phyloP scores from a whole-genome alignment of 35 echinoderm and acorn worm species.

The Anneissia japonica region DNA sequence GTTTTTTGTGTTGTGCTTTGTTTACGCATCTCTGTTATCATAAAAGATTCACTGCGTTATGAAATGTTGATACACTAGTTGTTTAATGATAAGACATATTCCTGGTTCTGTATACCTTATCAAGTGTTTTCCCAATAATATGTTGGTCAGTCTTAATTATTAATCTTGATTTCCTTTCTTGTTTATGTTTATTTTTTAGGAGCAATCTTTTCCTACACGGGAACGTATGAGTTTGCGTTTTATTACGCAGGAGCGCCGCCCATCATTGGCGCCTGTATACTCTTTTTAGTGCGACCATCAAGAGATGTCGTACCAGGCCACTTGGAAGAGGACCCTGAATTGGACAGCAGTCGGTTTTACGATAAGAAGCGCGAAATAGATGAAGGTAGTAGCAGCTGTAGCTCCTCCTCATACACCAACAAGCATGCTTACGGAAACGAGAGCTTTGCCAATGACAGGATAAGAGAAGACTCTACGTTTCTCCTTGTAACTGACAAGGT shows the following conservation, averaged over 20 bases:
- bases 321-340: background rate
- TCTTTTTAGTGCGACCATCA: conserved; percentile 55
- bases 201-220: conserved; percentile 51
- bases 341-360: background rate
- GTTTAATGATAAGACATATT: no score
- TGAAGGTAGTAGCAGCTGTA: background rate
- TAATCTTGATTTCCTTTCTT: no score
- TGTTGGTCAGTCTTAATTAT: no score
- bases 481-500: background rate
- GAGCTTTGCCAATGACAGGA: background rate
- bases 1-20: no score
- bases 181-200: conserved; percentile 45
- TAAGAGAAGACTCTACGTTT: background rate
- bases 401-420: background rate
- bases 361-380: background rate
- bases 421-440: background rate
- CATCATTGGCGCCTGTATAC: conserved; percentile 68
- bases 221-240: conserved; percentile 69
- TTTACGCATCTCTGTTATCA: no score
- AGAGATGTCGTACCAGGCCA: background rate
- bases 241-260: conserved; percentile 61
- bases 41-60: no score
- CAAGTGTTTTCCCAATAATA: no score
- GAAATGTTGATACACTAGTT: no score
- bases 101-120: no score